A percentile compares a stretch with the other conserved stretches of the same genome.
Evolutionary conservation across 2,797 vertebrate genomes (phyloP).

Genomic region (Catamblyrhynchus diadema): DNA sequence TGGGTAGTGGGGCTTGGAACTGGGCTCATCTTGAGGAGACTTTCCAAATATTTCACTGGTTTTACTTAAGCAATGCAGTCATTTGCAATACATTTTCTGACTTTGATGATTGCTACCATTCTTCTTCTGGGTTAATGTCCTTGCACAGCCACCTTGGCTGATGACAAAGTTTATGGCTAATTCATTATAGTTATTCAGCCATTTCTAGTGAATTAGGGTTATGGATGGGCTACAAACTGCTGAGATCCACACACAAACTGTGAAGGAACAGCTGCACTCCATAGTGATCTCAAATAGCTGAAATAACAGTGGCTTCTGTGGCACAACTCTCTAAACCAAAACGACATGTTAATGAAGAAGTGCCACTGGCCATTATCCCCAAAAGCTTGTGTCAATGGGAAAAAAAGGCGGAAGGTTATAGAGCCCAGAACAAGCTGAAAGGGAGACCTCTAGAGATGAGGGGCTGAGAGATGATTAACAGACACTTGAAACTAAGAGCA

Average conservation of each 20-base stretch:
- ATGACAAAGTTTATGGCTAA: background rate
- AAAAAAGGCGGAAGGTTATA: background rate
- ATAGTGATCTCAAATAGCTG: background rate
- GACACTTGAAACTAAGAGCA: background rate
- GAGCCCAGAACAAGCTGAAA: background rate
- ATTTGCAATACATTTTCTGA: background rate
- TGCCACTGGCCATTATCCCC: background rate
- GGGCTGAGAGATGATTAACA: background rate
- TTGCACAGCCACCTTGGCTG: background rate
- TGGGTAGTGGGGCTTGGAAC: background rate
- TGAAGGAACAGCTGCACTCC: background rate
- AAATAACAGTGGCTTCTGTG: background rate
- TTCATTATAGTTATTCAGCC: background rate
- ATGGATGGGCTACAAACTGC: background rate
- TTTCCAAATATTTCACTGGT: background rate
- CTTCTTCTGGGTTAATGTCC: background rate
- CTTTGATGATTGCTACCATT: background rate
- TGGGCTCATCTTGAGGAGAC: background rate
- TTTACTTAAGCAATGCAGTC: background rate
- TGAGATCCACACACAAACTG: background rate
- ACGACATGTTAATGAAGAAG: background rate
- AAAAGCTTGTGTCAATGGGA: background rate
- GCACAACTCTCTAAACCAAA: background rate
- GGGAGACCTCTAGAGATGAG: background rate
- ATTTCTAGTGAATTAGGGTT: background rate